Percentiles rank a stretch among this genome's conserved stretches.
phyloP scores from a whole-genome alignment of 1,140 invertebrate genomes.

The Anastrepha obliqua region DNA sequence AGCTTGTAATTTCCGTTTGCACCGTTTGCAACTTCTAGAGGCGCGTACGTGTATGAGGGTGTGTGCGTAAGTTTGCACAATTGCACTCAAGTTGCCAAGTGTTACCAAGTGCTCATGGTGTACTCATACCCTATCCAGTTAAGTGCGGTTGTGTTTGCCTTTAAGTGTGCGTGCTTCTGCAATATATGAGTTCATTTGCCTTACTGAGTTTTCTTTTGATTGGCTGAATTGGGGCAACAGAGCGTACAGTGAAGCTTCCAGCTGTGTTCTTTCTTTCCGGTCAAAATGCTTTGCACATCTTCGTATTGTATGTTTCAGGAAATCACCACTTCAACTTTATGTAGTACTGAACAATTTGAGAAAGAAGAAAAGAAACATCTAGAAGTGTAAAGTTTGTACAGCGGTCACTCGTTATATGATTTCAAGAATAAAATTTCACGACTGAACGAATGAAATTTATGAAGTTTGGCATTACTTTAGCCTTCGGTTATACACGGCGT shows the following conservation, averaged over 20 bases:
- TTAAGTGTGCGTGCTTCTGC: background rate
- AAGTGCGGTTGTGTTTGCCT: background rate
- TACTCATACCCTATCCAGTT: background rate
- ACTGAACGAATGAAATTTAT: no score
- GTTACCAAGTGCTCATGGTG: background rate
- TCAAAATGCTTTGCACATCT: background rate
- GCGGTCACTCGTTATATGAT: no score
- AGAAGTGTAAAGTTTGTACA: no score
- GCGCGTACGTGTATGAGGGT: background rate
- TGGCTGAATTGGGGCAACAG: slow-evolving; percentile 27
- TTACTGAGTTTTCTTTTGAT: background rate
- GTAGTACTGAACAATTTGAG: background rate
- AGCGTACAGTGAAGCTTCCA: background rate
- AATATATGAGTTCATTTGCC: slow-evolving; percentile 35
- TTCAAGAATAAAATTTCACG: no score
- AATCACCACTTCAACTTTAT: background rate
- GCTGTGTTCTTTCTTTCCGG: background rate
- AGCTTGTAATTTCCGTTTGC: no score
- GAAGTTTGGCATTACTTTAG: no score
- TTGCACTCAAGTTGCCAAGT: slow-evolving; percentile 10
- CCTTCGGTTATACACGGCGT: no score
- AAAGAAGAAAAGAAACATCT: no score
- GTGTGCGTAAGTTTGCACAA: background rate
- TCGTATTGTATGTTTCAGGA: background rate
- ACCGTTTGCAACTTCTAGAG: background rate